Evolutionary conservation across 2,113 vertebrate genomes (phyloP).

Genomic region (Todiramphus chloris): DNA sequence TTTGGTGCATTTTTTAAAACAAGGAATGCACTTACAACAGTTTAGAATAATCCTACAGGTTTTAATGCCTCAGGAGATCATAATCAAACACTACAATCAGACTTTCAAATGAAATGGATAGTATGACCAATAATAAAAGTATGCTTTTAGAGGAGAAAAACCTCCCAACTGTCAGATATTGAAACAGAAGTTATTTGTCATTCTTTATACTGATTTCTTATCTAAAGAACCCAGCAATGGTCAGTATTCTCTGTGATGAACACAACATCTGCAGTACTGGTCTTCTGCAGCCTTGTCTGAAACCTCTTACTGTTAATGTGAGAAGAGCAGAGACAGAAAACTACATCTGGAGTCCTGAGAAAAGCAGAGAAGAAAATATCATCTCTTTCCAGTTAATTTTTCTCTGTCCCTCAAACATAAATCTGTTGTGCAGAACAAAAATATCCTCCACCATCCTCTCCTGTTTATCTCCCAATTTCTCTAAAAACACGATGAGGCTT

Average conservation of each 20-base stretch:
- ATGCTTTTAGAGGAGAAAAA: background rate
- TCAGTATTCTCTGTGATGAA: background rate
- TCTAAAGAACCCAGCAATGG: background rate
- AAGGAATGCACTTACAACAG: background rate
- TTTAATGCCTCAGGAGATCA: background rate
- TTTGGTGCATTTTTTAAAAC: background rate
- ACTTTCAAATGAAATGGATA: background rate
- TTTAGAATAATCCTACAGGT: background rate
- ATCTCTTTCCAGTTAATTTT: background rate
- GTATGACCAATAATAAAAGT: background rate
- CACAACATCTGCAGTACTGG: background rate
- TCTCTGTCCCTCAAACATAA: background rate
- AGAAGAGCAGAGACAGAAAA: background rate
- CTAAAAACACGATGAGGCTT: background rate
- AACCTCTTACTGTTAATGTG: background rate
- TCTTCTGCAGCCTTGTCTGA: background rate
- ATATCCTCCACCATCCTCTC: background rate
- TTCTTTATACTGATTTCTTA: background rate
- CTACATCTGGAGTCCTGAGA: background rate
- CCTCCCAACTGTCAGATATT: fast-evolving
- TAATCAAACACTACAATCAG: background rate
- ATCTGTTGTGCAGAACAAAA: background rate
- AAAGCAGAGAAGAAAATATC: background rate
- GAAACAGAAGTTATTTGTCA: background rate
- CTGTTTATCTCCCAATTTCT: background rate